Evolutionary conservation across 2,797 vertebrate species (phyloP), one percentile per base, ranked within the genome.

Genomic region (Alosa sapidissima): DNA sequence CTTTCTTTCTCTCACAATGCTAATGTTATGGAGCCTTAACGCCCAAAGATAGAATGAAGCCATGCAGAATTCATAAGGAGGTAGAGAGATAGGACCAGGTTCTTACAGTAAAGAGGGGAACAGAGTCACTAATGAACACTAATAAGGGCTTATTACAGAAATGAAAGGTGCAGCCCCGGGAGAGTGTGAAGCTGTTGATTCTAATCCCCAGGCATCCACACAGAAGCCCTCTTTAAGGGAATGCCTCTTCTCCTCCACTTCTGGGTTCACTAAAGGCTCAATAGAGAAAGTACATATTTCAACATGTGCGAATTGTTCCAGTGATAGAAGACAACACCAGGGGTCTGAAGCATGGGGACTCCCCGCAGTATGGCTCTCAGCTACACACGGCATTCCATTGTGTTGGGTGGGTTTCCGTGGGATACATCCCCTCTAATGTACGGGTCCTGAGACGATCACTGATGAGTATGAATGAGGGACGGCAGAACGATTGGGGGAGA

Each of bases 111-210:
- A 90, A 90, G 88, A 81, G 86, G 78, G 89, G 89, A 89, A 91
- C 90, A 91, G 89, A 48, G 75, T 60, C 49, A 89, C 84, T 91
- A 93, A 93, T 92, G 62, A 91, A 60, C 49, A 45, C 82, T 82
- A 86, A 87, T 68, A 72, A 90, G 87, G 88, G 90, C 92, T 92
- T 91, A 89, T 87, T 85, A 84, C 84, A 88, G 89, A 91, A 93
- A 93, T 93, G 91, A 91, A 92, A 92, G 91, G 88, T 81, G 89
- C 91, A 88, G 87, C 87, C 19, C 51, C 19, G 16, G 81, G 10
- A 54, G 36, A 60, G 84, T 88, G 78, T 65, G 88, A 86, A 87
- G 89, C 86, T 90, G 89, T 90, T 88, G 16, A 49, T n/a, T 54
- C 41, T 48, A n/a, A 54, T 48, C 16, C 55, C 10, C 11, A 68